phyloP scores from a whole-genome alignment of 1,140 invertebrate species.

The Oscheius sp. region DNA sequence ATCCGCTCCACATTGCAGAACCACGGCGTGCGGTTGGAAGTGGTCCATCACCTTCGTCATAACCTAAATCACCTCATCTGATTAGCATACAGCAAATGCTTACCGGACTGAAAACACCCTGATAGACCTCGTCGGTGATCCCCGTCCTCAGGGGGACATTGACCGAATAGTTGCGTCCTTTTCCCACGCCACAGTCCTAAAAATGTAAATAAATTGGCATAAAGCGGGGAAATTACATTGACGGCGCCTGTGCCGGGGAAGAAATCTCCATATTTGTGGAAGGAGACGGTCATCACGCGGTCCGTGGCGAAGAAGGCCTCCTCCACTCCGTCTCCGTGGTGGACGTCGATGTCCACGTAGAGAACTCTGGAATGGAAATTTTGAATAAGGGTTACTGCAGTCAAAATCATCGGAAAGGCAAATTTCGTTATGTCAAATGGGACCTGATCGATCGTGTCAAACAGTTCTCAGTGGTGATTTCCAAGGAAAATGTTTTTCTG shows the following conservation, averaged over 20 bases:
- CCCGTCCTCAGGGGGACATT: constrained; percentile 65
- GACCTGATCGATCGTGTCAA: no score
- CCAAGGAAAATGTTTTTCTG: no score
- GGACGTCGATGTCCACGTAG: constrained; percentile 86
- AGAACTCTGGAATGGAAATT: constrained; percentile 80
- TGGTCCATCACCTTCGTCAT: constrained; percentile 84
- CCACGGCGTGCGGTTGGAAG: constrained; percentile 88
- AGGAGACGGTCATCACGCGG: constrained; percentile 83
- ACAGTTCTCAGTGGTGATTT: no score
- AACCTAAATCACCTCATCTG: constrained; percentile 62
- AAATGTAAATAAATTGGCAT: not conserved
- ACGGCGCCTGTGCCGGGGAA: constrained; percentile 86
- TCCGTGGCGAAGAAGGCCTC: constrained; percentile 86
- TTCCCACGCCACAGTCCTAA: constrained; percentile 64
- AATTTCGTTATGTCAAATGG: no score
- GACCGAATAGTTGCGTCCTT: constrained; percentile 65
- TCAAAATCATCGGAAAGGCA: no score
- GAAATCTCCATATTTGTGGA: constrained; percentile 86
- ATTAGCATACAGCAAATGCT: constrained; percentile 13
- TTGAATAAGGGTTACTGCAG: constrained; percentile 64
- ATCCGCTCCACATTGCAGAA: constrained; percentile 94
- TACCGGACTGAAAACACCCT: constrained; percentile 81
- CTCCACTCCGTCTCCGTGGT: constrained; percentile 85
- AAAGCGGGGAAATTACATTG: constrained; percentile 60
- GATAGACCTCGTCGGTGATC: constrained; percentile 66